Evolutionary conservation across 1,140 invertebrate species (phyloP), one percentile per base, ranked within the genome.

Genomic region (Philopotamus ludificatus): DNA sequence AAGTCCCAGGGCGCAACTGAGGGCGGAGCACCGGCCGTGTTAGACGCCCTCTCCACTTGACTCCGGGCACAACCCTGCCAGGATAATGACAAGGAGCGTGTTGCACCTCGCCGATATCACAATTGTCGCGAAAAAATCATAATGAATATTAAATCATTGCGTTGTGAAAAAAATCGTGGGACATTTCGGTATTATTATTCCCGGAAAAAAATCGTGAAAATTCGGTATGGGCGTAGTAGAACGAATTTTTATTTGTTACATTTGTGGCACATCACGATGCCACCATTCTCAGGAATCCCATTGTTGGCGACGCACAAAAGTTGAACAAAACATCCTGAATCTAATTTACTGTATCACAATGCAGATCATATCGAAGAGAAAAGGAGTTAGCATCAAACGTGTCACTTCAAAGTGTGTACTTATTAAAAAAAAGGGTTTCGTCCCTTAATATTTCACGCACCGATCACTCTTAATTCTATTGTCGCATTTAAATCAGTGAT

Each of bases 401-500:
- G 67, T 60, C 67, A 68, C 61, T 65, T 68, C 58, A 53, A 51
- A 23, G n/a, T n/a, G n/a, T 21, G 62, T 28, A 42, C 18, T 18
- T 39, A 22, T 50, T 66, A 20, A 10, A 47, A 39, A 51, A 45
- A 49, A 57, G 67, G 62, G 58, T 42, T 41, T 57, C 26, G 28
- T 44, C 67, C 62, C 42, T 45, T 62, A 68, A 68, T 68, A 68
- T 68, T 68, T 68, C 67, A 68, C 67, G 62, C 67, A 65, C 62
- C 53, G 62, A 65, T 68, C 54, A 28, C 50, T 64, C 54, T 57
- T 25, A 18, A 47, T 45, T 21, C 66, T 57, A 68, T 68, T 68
- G 66, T 68, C 21, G 41, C 4, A n/a, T n/a, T n/a, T n/a, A n/a
- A n/a, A n/a, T n/a, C n/a, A n/a, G n/a, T n/a, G n/a, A n/a, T n/a